Evolutionary conservation across 2,888 invertebrate species (phyloP), one percentile per base, ranked within the genome.

Genomic region (Nezara viridula): DNA sequence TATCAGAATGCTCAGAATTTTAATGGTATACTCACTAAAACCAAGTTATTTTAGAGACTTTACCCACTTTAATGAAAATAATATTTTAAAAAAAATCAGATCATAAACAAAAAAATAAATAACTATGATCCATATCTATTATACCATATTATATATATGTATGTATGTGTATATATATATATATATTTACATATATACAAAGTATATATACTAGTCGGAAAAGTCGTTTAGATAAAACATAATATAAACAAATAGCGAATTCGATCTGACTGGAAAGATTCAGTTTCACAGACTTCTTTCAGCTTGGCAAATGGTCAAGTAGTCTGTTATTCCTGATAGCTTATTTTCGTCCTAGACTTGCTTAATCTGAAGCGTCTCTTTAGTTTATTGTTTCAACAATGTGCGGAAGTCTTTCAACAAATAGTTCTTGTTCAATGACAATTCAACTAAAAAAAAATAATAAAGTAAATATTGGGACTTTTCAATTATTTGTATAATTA

Each of bases 271-370:
- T 73, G 66, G 81, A 81, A 81, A 81, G 81, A 81, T 81, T 81
- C 81, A 47, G 44, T 81, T 81, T 81, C 81, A 81, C 4, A 19
- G 81, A 81, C n/a, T 44, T 81, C 32, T 47, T 50, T 86, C 50
- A 86, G 14, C 52, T 86, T 86, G 86, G 86, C 86, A 86, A 52
- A 86, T 27, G 47, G 24, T 86, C 86, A 86, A 50, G 49, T 52
- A 86, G 49, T 49, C 86, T 86, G 86, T 86, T 86, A 86, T 86
- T 86, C 86, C 52, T 86, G 52, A 52, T 86, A 50, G 50, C 50
- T 50, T 86, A 86, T 86, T 86, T 52, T 86, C n/a, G 86, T 86
- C 47, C 86, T 86, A 86, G 86, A 32, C 86, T 86, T 37, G 86
- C 86, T 86, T 86, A 52, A 86, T 86, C 86, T 86, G 32, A 27